Conservation (phyloP, 35 echinoderm and acorn worm genomes). For the Diadema setosum region DNA sequence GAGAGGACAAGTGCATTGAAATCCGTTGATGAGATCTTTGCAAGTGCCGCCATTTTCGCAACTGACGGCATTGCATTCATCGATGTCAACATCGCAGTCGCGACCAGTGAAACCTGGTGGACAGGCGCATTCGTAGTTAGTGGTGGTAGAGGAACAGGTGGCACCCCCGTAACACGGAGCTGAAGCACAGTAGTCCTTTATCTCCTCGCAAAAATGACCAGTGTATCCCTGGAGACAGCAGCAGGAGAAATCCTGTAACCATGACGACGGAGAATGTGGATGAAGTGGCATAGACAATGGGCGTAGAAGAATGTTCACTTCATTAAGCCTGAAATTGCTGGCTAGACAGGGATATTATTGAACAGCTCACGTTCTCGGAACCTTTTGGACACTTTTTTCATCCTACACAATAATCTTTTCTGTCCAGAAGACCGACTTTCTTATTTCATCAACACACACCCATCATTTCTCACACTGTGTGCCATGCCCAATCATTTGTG, state of each 20-base stretch:
- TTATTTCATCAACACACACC: too few species aligned
- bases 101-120: conserved; percentile 21
- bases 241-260: conserved; percentile 60
- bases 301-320: too few species aligned
- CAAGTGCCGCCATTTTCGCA: conserved; percentile 57
- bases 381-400: too few species aligned
- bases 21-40: conserved; percentile 21
- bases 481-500: too few species aligned
- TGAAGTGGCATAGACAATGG: too few species aligned
- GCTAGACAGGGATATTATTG: too few species aligned
- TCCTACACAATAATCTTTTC: too few species aligned
- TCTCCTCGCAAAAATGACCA: conserved; percentile 42
- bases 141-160: neutral
- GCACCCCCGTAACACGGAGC: conserved; percentile 44
- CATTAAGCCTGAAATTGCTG: too few species aligned
- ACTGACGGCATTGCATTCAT: conserved; percentile 32
- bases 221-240: conserved; percentile 54
- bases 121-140: conserved; percentile 13
- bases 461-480: too few species aligned
- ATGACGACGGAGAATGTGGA: too few species aligned
- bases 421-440: too few species aligned
- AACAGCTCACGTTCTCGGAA: too few species aligned
- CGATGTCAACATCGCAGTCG: conserved; percentile 36
- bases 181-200: conserved; percentile 27
- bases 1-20: neutral